Evolutionary conservation across 2,113 vertebrate genomes (phyloP).

Genomic region (Lycaon pictus): DNA sequence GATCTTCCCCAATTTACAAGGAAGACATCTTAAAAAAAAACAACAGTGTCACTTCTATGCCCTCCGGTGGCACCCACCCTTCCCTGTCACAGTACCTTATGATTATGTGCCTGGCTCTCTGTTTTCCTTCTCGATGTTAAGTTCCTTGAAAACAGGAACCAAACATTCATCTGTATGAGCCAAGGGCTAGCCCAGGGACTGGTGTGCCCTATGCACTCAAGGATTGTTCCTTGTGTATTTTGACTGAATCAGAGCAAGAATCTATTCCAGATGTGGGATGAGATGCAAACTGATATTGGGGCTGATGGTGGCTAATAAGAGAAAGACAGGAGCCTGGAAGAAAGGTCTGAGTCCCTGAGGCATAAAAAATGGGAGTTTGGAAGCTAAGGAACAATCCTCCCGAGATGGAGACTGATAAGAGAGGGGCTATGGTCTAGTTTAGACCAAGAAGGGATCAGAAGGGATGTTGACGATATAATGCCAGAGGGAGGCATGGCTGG

Average conservation of each 20-base stretch:
- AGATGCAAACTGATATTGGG: not conserved
- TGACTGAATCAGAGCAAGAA: not conserved
- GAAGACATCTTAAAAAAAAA: not conserved
- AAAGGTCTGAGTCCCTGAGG: not conserved
- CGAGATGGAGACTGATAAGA: not conserved
- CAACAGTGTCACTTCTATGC: not conserved
- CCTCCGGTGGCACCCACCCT: rapidly evolving
- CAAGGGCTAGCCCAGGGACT: not conserved
- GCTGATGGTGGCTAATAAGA: not conserved
- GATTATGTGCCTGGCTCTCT: not conserved
- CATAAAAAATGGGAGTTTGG: not conserved
- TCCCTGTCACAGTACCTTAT: not conserved
- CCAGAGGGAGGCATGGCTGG: not conserved
- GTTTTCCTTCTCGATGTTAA: not conserved
- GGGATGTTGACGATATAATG: rapidly evolving
- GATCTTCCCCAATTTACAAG: not conserved
- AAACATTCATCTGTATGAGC: not conserved
- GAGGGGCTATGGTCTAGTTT: not conserved
- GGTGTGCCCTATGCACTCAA: not conserved
- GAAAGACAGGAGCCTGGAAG: not conserved
- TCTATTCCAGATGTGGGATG: not conserved
- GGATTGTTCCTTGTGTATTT: not conserved
- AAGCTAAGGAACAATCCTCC: not conserved
- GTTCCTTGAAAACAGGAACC: not conserved
- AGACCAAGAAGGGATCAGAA: not conserved